phyloP scores from a whole-genome alignment of 2,797 vertebrate genomes.

The Tamandua tetradactyla region DNA sequence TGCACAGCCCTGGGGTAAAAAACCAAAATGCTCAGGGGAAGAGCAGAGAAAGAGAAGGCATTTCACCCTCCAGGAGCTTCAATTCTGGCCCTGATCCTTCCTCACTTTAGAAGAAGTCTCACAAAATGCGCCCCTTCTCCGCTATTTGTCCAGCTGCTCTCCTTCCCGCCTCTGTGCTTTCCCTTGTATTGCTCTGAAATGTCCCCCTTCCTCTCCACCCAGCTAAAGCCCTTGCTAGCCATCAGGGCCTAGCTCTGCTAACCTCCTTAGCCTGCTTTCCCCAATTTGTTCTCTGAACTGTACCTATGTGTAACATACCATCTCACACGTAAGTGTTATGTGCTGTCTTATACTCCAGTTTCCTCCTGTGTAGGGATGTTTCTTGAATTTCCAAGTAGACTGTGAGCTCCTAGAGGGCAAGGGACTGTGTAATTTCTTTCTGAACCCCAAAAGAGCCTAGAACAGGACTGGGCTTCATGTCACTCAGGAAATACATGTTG shows the following conservation, averaged over 20 bases:
- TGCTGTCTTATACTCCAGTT: background rate
- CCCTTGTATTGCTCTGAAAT: background rate
- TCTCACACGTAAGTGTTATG: fast-evolving
- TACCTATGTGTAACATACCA: background rate
- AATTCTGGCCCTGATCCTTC: background rate
- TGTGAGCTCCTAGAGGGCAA: background rate
- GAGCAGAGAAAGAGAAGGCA: background rate
- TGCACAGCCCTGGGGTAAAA: background rate
- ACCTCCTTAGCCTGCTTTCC: fast-evolving
- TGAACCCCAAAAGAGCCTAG: background rate
- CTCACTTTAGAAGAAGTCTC: background rate
- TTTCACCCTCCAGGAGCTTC: background rate
- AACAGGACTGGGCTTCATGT: background rate
- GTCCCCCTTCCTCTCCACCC: background rate
- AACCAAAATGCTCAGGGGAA: fast-evolving
- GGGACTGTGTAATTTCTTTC: background rate
- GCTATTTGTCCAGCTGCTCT: background rate
- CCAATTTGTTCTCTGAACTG: background rate
- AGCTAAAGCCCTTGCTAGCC: background rate
- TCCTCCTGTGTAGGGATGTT: background rate
- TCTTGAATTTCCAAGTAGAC: background rate
- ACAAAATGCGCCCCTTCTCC: background rate
- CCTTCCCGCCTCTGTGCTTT: background rate
- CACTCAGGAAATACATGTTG: slow-evolving; percentile 33
- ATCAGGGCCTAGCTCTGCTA: background rate